Evolutionary conservation across 2,888 invertebrate genomes (phyloP), one percentile per base, ranked within the genome.

Genomic region (Sphaerophoria rueppellii): DNA sequence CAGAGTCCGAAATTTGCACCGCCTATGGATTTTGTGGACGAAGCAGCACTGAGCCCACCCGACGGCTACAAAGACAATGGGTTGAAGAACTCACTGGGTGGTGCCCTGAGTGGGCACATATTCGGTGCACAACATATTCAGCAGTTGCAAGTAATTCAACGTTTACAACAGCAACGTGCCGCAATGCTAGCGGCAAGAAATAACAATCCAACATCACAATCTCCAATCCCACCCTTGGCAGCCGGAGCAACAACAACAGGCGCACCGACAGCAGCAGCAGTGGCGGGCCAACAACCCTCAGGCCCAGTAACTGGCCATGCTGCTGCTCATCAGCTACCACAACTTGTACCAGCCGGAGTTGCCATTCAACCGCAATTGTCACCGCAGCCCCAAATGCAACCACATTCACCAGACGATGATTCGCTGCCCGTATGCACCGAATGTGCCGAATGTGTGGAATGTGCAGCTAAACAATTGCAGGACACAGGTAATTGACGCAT

Each of bases 61-160:
- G 97, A 97, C 90, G 97, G 97, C 9, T 97, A 97, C 93, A 97
- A 97, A 92, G 97, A 97, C 90, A 94, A 95, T 93, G 96, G 96
- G 87, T 93, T 94, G 88, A 94, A 94, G 88, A 93, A 93, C 71
- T 93, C 94, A 75, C 92, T 94, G 0, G 94, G 94, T 6, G 92
- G 92, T 43, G 94, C 94, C 88, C 93, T 94, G 55, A 93, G 94
- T 86, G 93, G 93, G 87, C 94, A 94, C 85, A 94, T 94, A 87
- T 94, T 94, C 90, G 93, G 95, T 61, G 95, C 95, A 58, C 94
- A 94, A 90, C 94, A 94, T 89, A 90, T 93, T 87, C 93, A 93
- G 88, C 93, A 93, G 88, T 92, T 95, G 89, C 94, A 94, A 90
- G 93, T 95, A 88, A 92, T 95, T 90, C 94, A 94, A 87, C 92